These are phyloP conservation scores for Epirrita christyi DNA, from an alignment of 2,888 invertebrate species.

Conservation along the genomic window DNA sequence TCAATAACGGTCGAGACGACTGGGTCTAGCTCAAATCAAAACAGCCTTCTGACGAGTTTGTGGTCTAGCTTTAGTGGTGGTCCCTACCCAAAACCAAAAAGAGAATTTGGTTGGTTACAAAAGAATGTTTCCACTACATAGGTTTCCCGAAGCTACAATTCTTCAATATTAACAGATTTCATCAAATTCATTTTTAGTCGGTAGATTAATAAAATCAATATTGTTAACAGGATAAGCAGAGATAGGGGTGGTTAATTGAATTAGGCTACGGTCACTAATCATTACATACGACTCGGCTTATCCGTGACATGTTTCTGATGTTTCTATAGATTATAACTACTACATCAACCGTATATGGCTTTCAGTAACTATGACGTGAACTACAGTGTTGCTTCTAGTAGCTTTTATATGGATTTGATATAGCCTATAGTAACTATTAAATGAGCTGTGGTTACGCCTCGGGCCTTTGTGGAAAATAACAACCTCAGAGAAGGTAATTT, in stretches of 20 bases:
- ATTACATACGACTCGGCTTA: conserved; percentile 30
- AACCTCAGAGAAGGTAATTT: conserved; percentile 5
- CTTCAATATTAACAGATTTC: not conserved
- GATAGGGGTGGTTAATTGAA: conserved; percentile 37
- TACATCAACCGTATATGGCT: too few relatives aligned
- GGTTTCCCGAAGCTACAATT: too few relatives aligned
- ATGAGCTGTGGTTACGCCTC: conserved; percentile 2
- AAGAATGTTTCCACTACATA: too few relatives aligned
- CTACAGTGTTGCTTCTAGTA: too few relatives aligned
- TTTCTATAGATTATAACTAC: not conserved
- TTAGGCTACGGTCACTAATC: conserved; percentile 36
- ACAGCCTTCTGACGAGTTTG: too few relatives aligned
- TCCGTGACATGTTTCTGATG: conserved; percentile 15
- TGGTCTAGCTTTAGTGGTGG: too few relatives aligned
- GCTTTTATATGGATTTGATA: too few relatives aligned
- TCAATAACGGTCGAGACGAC: too few relatives aligned
- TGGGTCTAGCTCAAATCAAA: too few relatives aligned
- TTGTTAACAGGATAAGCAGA: conserved; percentile 38
- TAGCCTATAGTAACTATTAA: conserved; percentile 1
- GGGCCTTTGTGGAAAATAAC: conserved; percentile 4
- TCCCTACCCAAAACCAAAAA: too few relatives aligned
- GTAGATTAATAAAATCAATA: conserved; percentile 37
- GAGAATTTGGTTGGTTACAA: too few relatives aligned
- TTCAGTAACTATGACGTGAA: too few relatives aligned
- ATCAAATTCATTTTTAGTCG: not conserved